A percentile compares a stretch with the other conserved stretches of the same genome.
Conservation (phyloP, 2,888 invertebrate genomes). For the Boloria selene region DNA sequence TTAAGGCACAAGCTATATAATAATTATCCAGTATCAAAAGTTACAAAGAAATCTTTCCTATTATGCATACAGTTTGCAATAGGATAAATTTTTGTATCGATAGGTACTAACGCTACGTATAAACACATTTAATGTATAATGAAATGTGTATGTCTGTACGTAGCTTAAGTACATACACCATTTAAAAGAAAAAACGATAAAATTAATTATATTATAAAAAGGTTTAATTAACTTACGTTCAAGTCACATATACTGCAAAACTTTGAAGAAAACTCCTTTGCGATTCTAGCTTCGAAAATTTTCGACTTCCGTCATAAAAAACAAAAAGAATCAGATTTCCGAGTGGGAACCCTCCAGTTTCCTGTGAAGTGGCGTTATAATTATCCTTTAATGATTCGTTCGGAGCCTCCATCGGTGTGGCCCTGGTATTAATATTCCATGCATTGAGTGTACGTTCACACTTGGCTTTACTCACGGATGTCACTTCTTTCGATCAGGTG, state of each 20-base stretch:
- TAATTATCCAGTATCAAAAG: no score
- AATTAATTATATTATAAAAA: conserved; percentile 1
- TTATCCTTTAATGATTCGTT: conserved; percentile 78
- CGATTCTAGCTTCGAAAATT: conserved; percentile 56
- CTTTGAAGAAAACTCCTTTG: conserved; percentile 36
- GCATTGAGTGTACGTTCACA: conserved; percentile 54
- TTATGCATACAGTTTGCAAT: no score
- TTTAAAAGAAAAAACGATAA: neutral
- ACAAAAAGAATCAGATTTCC: conserved; percentile 76
- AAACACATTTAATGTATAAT: no score
- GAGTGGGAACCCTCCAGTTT: conserved; percentile 68
- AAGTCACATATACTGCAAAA: conserved; percentile 27
- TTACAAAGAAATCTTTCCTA: no score
- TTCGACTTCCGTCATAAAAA: conserved; percentile 55
- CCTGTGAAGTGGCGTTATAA: conserved; percentile 75
- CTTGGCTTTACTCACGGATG: conserved; percentile 15
- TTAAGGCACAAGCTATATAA: no score
- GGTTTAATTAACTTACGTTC: conserved; percentile 7
- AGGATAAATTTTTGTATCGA: no score
- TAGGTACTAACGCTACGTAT: no score
- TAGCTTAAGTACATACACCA: no score
- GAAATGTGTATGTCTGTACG: no score
- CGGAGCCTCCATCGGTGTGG: conserved; percentile 67
- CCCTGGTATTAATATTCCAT: conserved; percentile 69
- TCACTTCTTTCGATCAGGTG: neutral